A percentile compares a stretch with the other conserved stretches of the same genome.
Evolutionary conservation across 2,888 invertebrate genomes (phyloP).

Genomic region (Agrotis clavis): DNA sequence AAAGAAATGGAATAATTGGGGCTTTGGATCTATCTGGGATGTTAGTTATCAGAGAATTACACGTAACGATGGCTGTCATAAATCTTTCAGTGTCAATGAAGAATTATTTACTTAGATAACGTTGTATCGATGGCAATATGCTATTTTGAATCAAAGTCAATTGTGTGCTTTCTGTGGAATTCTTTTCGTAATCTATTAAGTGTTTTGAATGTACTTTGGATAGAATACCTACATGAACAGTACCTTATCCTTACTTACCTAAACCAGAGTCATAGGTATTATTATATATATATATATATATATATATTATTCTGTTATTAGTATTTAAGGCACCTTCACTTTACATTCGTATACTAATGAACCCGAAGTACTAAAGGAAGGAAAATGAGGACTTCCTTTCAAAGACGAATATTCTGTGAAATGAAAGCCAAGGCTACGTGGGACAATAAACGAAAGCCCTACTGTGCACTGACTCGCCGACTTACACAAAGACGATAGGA

Average conservation of each 20-base stretch:
- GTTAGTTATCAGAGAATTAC: not conserved
- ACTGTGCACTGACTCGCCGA: conserved; percentile 6
- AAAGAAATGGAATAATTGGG: conserved; percentile 21
- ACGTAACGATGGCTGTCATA: no score
- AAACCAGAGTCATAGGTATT: no score
- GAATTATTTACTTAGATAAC: no score
- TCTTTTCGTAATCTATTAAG: no score
- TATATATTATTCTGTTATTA: not conserved
- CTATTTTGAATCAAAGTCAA: no score
- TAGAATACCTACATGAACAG: no score
- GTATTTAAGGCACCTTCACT: conserved; percentile 30
- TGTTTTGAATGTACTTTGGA: no score
- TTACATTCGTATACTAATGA: conserved; percentile 32
- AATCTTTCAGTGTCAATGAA: no score
- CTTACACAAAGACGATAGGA: conserved; percentile 35
- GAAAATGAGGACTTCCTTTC: conserved; percentile 36
- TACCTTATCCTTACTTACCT: no score
- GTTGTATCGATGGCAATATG: no score
- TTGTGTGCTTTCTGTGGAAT: no score
- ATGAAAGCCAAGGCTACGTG: conserved; percentile 42
- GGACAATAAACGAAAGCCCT: conserved; percentile 24
- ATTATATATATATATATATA: no score
- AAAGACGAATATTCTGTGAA: conserved; percentile 41
- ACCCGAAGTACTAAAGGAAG: conserved; percentile 15
- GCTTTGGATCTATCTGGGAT: not conserved